phyloP scores from a whole-genome alignment of 1,140 invertebrate genomes.

The Choristoneura fumiferana region DNA sequence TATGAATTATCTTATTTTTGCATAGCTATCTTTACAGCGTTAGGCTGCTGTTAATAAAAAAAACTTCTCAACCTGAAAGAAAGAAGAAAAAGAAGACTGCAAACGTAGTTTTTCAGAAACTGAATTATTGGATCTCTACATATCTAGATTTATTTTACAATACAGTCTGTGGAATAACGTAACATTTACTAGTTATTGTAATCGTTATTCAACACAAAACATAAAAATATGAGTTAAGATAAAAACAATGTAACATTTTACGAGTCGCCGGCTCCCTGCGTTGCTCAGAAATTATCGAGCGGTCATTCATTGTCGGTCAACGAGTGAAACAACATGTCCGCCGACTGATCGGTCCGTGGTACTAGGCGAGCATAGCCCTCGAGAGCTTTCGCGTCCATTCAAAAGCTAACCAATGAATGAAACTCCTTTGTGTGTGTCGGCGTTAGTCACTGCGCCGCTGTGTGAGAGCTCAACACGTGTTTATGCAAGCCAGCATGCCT shows the following conservation, averaged over 20 bases:
- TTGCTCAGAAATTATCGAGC: neutral
- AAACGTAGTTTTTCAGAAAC: no score
- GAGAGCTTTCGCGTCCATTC: conserved; percentile 67
- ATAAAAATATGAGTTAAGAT: no score
- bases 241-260: neutral
- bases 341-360: conserved; percentile 54
- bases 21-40: neutral
- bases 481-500: conserved; percentile 56
- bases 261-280: neutral
- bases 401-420: conserved; percentile 59
- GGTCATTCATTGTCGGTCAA: conserved; percentile 33
- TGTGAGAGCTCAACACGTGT: conserved; percentile 52
- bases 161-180: no score
- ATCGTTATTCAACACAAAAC: no score
- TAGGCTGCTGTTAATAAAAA: no score
- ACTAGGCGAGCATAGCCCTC: conserved; percentile 59
- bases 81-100: no score
- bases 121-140: no score
- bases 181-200: no score
- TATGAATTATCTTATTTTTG: no score
- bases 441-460: conserved; percentile 30
- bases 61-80: no score
- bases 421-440: conserved; percentile 45
- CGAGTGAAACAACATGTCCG: conserved; percentile 67
- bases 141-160: no score